Base-by-base conservation (phyloP, 2,888 invertebrate genomes). In the Zhengitettix transpicula region DNA sequence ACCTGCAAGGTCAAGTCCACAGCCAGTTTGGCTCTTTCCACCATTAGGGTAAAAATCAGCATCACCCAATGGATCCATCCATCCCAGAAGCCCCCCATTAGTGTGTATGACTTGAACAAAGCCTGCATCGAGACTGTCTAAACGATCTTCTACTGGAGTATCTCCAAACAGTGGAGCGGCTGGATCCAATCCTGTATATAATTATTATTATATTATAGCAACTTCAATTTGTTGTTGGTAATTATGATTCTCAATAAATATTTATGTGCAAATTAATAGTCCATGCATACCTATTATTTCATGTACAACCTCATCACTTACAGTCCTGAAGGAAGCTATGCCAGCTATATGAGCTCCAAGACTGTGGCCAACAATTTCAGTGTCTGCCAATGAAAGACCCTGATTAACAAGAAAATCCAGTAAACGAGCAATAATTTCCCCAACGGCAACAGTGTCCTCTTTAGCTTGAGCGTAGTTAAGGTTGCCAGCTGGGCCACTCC, bases 31-130 rank as follows among this genome's bases (percentile, higher is more conserved):
- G 16, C 64, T 61, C 14, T n/a, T n/a, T 8, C 70, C 71, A 9
- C 70, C 71, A 42, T 71, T 71, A 0, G 70, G 70, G 57, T 69
- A 71, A 62, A 69, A 71, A 60, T 71, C 70, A 8, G 66, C 67
- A 58, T 69, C 68, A 7, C 70, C 70, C 58, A 69, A 60, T 0
- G 67, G 65, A 42, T 65, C 64, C 15, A 63, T 66, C 16, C 67
- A 64, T 14, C 70, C 69, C 3, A 69, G 64, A 9, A 15, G 42
- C 42, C 69, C 67, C 9, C 68, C 69, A 57, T 70, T 71, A 2
- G 70, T 67, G 60, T 70, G 70, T 16, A 70, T 69, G n/a, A 70
- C 69, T 56, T 70, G 70, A 1, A 70, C 70, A 57, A 69, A 69
- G 3, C 63, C 60, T n/a, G 70, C 70, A 58, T 70, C 70, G 1